Conservation (phyloP, 2,888 invertebrate species). For the Melanchra persicariae region DNA sequence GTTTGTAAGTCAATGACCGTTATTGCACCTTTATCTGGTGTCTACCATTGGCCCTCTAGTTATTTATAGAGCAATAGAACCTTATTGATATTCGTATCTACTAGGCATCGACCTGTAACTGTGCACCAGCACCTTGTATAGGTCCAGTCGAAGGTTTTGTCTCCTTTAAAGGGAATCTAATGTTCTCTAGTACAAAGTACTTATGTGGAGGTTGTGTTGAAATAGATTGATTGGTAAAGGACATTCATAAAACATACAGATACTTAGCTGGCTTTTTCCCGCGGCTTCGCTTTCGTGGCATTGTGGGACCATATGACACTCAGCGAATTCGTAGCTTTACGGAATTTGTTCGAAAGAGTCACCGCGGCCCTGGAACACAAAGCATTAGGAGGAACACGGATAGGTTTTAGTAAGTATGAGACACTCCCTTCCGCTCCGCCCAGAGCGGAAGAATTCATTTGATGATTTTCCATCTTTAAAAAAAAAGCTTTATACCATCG, state of each 20-base stretch:
- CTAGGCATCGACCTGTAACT: constrained; percentile 5
- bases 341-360: too few relatives aligned
- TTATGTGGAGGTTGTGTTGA: constrained; percentile 17
- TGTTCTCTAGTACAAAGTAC: constrained; percentile 18
- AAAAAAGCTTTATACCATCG: too few relatives aligned
- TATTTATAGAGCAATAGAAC: neutral
- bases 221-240: constrained; percentile 22
- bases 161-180: constrained; percentile 36
- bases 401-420: too few relatives aligned
- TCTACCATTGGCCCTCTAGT: neutral
- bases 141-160: constrained; percentile 31
- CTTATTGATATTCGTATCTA: constrained; percentile 17
- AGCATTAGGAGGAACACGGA: too few relatives aligned
- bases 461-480: too few relatives aligned
- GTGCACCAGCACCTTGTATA: constrained; percentile 15
- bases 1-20: too few relatives aligned
- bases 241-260: neutral
- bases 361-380: too few relatives aligned
- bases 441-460: too few relatives aligned
- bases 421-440: too few relatives aligned
- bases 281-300: neutral
- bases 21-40: too few relatives aligned
- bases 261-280: neutral
- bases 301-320: too few relatives aligned
- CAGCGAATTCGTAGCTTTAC: too few relatives aligned